Evolutionary conservation across 2,797 vertebrate species (phyloP).

Genomic region (Mastacembelus armatus): DNA sequence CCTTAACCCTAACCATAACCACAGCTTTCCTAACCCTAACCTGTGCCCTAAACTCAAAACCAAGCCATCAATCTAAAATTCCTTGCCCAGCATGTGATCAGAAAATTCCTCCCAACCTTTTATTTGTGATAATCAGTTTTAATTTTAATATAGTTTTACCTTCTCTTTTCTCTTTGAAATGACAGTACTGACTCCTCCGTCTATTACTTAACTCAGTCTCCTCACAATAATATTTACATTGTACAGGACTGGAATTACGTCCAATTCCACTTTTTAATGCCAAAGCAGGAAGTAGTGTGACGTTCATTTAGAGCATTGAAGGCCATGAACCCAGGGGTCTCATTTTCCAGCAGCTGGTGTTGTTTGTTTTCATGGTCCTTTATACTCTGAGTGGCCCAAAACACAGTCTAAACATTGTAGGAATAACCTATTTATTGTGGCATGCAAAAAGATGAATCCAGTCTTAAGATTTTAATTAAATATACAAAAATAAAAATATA

Average conservation of each 20-base stretch:
- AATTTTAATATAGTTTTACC: too few relatives aligned
- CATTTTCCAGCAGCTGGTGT: neutral
- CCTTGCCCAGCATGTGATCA: too few relatives aligned
- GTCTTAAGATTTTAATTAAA: neutral
- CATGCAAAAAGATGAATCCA: neutral
- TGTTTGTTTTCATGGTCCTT: neutral
- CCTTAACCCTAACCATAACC: too few relatives aligned
- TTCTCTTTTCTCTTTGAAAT: too few relatives aligned
- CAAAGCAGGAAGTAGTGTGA: slow-evolving; percentile 18
- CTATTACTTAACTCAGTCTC: neutral
- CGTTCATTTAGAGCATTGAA: neutral
- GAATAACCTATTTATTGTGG: neutral
- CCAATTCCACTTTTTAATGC: neutral
- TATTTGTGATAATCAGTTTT: too few relatives aligned
- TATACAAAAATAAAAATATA: too few relatives aligned
- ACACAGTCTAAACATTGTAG: neutral
- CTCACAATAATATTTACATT: neutral
- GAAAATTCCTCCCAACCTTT: too few relatives aligned
- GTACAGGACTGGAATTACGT: neutral
- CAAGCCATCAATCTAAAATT: too few relatives aligned
- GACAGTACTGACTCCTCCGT: too few relatives aligned
- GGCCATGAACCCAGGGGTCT: neutral
- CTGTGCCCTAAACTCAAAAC: too few relatives aligned
- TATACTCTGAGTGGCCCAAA: neutral
- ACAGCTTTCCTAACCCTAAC: too few relatives aligned